These are phyloP conservation scores for Sterrhoptilus dennistouni DNA, from an alignment of 2,113 vertebrate species.

Conservation along the genomic window DNA sequence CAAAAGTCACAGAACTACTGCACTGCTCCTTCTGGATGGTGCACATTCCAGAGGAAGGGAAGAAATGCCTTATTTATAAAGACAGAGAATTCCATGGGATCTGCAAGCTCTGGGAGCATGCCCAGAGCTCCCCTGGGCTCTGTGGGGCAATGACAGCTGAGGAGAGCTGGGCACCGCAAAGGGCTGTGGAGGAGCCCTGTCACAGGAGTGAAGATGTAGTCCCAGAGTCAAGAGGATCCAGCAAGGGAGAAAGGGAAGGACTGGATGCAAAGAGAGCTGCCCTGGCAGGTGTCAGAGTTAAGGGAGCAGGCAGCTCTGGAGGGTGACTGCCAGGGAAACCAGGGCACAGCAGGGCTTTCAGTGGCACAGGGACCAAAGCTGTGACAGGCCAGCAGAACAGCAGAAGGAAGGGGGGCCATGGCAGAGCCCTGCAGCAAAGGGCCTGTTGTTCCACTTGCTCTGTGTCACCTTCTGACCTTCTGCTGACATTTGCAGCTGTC, in stretches of 20 bases:
- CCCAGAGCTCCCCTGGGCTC: background rate
- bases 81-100: background rate
- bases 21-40: background rate
- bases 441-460: background rate
- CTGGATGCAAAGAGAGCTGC: too few relatives aligned
- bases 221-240: too few relatives aligned
- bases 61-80: background rate
- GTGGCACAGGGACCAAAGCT: background rate
- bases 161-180: background rate
- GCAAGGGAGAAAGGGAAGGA: too few relatives aligned
- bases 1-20: background rate
- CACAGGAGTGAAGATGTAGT: rapidly evolving
- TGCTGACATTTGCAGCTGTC: background rate
- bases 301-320: background rate
- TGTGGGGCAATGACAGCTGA: background rate
- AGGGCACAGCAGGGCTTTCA: background rate
- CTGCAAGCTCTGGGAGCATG: background rate
- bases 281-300: background rate
- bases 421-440: background rate
- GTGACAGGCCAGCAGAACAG: background rate
- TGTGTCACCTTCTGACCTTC: background rate
- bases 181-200: background rate
- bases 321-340: background rate
- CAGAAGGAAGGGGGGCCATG: background rate
- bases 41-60: background rate